Evolutionary conservation across 2,888 invertebrate species (phyloP), one percentile per base, ranked within the genome.

Genomic region (Lasioglossum villosulum): DNA sequence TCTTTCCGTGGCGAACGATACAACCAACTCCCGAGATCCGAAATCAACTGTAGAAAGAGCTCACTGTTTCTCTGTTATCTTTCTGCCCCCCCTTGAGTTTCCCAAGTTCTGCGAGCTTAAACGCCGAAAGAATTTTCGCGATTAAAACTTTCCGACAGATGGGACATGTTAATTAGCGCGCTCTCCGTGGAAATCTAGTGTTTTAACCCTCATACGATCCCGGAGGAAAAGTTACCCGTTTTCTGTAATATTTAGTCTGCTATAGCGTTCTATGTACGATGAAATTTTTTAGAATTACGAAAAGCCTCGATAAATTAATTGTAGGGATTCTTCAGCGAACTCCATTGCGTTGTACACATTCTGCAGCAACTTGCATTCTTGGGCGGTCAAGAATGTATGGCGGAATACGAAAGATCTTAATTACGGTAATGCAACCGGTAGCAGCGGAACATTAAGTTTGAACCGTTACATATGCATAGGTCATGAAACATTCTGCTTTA

Each of bases 1-100:
- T 79, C 82, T 83, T 73, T 56, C 34, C 68, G 27, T 63, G 74
- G 66, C 74, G 71, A 83, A 68, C 79, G 87, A 83, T 85, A 80
- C 75, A 78, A 84, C 73, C 73, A 45, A 63, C 34, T 68, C 52
- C 42, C 48, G 56, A 78, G 70, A 79, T 68, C 68, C 56, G 75
- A 59, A 75, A 66, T 83, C 73, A 30, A 74, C 70, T 74, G 37
- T 30, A 48, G 27, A 27, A 27, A 73, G 59, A 68, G 56, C 63
- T 71, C 66, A 66, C 45, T 59, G 70, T 45, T 74, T 16, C 10
- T 23, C 66, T 70, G 30, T 30, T 68, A 78, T 82, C 63, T 75
- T 52, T 59, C 48, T 19, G 0, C 10, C 34, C 2, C 23, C 23
- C 0, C 48, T 10, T 1, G 16, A 27, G 39, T n/a, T 59, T 75